Evolutionary conservation across 2,113 vertebrate genomes (phyloP), one percentile per base, ranked within the genome.

Genomic region (Labrus mixtus): DNA sequence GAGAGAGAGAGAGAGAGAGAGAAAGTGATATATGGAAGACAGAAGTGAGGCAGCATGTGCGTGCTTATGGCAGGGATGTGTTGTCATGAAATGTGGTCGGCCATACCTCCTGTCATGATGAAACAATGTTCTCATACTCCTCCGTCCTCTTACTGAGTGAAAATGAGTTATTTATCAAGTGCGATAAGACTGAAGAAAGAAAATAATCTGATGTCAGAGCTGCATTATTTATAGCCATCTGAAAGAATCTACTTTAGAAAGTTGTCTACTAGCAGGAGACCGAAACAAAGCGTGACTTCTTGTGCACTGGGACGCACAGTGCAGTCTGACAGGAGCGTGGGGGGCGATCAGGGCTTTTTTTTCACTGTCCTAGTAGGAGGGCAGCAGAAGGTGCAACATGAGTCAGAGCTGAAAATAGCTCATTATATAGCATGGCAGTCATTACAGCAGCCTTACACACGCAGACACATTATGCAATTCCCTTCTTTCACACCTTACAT

Each of bases 381-480:
- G 60, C 55, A n/a, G 71, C 74, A 76, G 55, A 57, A 81, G 68
- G 79, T 74, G 82, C 51, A 71, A 50, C 16, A 46, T 57, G 76
- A 86, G 81, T 54, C 51, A 76, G 51, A 83, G 67, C 82, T 78
- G 82, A 82, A 88, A 92, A 92, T 88, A 90, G 89, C 86, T 86
- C 82, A 85, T 85, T 90, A 91, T 72, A 79, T 56, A 68, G 77
- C 54, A n/a, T 50, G 61, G 79, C 78, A 79, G 67, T 87, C 80
- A 77, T 86, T 83, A 86, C 53, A 29, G 59, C 75, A 73, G 77
- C 61, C 58, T 57, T 23, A 60, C 63, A 50, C 55, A 66, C 45
- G 65, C 79, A 65, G 29, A 33, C 50, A 79, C 71, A 83, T 64
- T 81, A 86, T 85, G 74, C 68, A 62, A 82, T 81, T 73, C 84